Base-by-base conservation (phyloP, 2,797 vertebrate genomes). In the Uromys caudimaculatus region DNA sequence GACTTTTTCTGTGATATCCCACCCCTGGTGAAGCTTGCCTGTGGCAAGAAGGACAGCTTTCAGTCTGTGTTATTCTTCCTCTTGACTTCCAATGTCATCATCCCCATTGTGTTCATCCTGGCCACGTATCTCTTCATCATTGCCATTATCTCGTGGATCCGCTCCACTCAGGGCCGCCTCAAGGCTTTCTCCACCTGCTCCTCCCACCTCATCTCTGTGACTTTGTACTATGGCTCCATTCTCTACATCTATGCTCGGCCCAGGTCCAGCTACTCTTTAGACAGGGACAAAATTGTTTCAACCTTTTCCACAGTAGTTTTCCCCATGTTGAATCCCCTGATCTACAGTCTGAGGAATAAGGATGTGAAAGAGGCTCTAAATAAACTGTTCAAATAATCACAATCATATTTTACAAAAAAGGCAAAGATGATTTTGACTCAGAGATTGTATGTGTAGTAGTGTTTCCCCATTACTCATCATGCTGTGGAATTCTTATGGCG, bases 261-360 rank as follows among this genome's bases (percentile, higher is more conserved):
- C 73, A 60, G 93, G 23, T 96, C 98, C 64, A 97, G 89, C 58
- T 97, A 97, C 35, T 95, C 87, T 32, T 90, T 97, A 6, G 85
- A 97, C 5, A 93, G 82, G 24, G 97, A 97, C 21, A 98, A 98
- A 77, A 93, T 97, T 56, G 89, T 97, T 6, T 97, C 98, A 5
- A 93, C 91, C 1, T 97, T 97, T 87, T 98, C 98, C 29, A 98
- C 92, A 1, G 96, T 98, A 50, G 9, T 98, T 2, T 98, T 97
- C 29, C 98, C 93, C 47, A 97, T 97, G 93, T 50, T 98, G 67
- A 98, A 98, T 77, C 97, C 97, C n/a, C 94, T 98, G 52, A 98
- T 97, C 58, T 98, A 98, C 3, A 98, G 96, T 52, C 84, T 98
- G 50, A 97, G 98, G 86, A 98, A 98, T 75, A 98, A 96, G 56